Evolutionary conservation across 2,888 invertebrate species (phyloP), one percentile per base, ranked within the genome.

Genomic region (Polia nebulosa): DNA sequence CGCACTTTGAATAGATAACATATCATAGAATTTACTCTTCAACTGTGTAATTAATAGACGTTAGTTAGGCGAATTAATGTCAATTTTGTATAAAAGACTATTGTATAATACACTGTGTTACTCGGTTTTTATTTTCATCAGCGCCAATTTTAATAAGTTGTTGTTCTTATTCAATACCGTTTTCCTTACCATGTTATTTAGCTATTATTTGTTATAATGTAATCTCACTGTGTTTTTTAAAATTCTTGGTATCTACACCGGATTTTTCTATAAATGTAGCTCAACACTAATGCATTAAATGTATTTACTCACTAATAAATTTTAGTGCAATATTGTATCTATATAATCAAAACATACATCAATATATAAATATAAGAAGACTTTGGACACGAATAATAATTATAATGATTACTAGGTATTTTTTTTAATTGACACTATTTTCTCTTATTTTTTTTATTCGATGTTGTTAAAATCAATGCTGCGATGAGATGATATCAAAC

Each of bases 1-100:
- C 74, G 62, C 68, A 62, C 73, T 81, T 80, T 87, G 89, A 92
- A 93, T 93, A 94, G 91, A 88, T 91, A 86, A 94, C 94, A 94
- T 94, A 94, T 94, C 93, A 93, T 91, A 93, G 90, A 76, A 65
- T 78, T 84, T 87, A 86, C 78, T 84, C 76, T 79, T 64, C 78
- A 68, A 78, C 62, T 62, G 41, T 78, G 69, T 72, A 66, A 67
- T 69, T 79, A 57, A 47, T 84, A 86, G 76, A 77, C 76, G 63
- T 81, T 88, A 88, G 85, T 76, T 87, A 86, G 87, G 79, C 64
- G 74, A 85, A 85, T 87, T 84, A 82, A 78, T 78, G 81, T 80
- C 84, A 83, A 83, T 83, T 83, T 82, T 75, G 61, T 82, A 78
- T n/a, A 70, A 78, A 81, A 76, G 66, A 75, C 71, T 77, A 66